These are phyloP conservation scores for Myocastor coypus DNA, from an alignment of 2,113 vertebrate genomes.

Conservation along the genomic window DNA sequence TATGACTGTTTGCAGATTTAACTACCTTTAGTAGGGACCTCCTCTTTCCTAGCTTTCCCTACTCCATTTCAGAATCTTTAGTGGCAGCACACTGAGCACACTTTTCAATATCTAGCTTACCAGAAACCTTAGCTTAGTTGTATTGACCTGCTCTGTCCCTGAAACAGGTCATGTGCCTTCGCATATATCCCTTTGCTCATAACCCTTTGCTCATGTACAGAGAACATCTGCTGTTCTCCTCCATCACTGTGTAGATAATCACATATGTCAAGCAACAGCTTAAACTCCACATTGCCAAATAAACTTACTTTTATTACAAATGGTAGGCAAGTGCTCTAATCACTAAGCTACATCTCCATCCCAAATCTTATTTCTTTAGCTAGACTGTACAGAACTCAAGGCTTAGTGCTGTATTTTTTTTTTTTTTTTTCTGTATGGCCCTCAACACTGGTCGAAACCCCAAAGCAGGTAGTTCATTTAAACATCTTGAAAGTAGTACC, in stretches of 20 bases:
- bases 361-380: neutral
- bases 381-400: neutral
- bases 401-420: neutral
- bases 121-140: neutral
- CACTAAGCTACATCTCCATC: neutral
- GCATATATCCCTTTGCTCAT: neutral
- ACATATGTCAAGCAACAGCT: neutral
- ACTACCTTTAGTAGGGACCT: neutral
- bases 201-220: neutral
- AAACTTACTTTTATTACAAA: neutral
- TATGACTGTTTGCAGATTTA: neutral
- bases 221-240: neutral
- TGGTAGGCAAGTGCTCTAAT: neutral
- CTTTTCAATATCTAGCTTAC: neutral
- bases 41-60: neutral
- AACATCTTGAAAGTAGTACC: neutral
- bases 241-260: neutral
- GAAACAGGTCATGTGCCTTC: neutral
- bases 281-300: slow-evolving; percentile 7
- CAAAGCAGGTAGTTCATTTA: slow-evolving; percentile 3
- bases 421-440: neutral
- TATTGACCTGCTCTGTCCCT: neutral
- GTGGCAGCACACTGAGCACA: neutral
- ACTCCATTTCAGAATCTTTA: neutral
- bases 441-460: neutral